Base-by-base conservation (phyloP, 2,888 invertebrate genomes). In the Metacarcinus magister region DNA sequence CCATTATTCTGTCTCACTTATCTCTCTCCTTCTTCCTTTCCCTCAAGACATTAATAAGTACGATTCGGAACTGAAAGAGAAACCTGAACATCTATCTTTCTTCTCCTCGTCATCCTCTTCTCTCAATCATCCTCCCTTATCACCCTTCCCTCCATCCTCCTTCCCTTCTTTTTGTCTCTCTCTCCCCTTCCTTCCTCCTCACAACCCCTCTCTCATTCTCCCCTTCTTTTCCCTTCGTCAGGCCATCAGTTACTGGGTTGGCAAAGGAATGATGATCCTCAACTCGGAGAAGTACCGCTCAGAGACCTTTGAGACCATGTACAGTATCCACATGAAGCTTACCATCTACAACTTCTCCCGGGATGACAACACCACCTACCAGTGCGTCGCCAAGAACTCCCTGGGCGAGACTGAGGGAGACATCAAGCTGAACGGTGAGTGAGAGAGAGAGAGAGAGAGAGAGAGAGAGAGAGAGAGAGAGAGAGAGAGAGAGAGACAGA, bases 401-500 rank as follows among this genome's bases (percentile, higher is more conserved):
- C 98, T 99, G 92, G 99, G 99, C 97, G 99, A 99, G 98, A 99
- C 99, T 16, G 99, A 99, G 98, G 99, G 99, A 97, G 99, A 99
- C 97, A 99, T 99, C 97, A 98, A 99, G 97, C 98, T 99, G 97
- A 99, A 99, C 98, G 99, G 97, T 97, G 93, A 95, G 96, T 92
- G 28, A 32, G 1, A n/a, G 13, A 75, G 39, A 60, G 28, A 93
- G 60, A 28, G 92, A 19, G 46, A 3, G 92, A 5, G 19, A 16
- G 92, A 8, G 10, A 0, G 39, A 4, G 67, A n/a, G 46, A 13
- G 48, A 48, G 92, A 93, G 16, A 89, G 82, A 82, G 10, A 32
- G 32, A 39, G 32, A 10, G 92, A 1, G 92, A 60, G 54, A 13
- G 92, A 92, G 48, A 46, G 46, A 92, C n/a, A 46, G 46, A 48